Evolutionary conservation across 2,797 vertebrate genomes (phyloP), one percentile per base, ranked within the genome.

Genomic region (Miichthys miiuy): DNA sequence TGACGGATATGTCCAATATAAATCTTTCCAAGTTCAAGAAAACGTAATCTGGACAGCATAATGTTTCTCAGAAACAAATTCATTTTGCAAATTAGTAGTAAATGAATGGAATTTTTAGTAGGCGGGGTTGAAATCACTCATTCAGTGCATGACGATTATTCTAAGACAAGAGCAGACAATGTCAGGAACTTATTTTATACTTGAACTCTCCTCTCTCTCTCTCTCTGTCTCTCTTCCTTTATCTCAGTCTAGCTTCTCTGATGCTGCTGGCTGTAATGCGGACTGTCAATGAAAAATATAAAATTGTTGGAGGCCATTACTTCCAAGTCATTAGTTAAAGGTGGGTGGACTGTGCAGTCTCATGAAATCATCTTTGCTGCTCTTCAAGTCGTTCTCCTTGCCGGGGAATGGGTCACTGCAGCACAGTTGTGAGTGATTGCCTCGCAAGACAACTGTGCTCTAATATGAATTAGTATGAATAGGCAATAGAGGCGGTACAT

Each of bases 291-390:
- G 89, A 90, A 92, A 92, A 91, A 90, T 89, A 77, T 81, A 74
- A 89, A 87, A 92, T 86, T 85, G 90, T 89, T 92, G 83, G 87
- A 87, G 87, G 72, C 80, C 88, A 91, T 93, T 92, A 89, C 84
- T 92, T 94, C 80, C 78, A 82, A 86, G 80, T 90, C 88, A 92
- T 94, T 88, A 80, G 75, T 86, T 88, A 90, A 87, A 92, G 89
- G 74, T 88, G 89, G 87, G 88, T 79, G 86, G 89, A 85, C 88
- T 76, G 41, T 55, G 84, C 85, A 88, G 89, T 92, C 88, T 92
- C 80, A 72, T 83, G 84, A 87, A 93, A 92, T 94, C 83, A 88
- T 89, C 83, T 83, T 64, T 44, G 70, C 89, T 86, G 82, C 89
- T 92, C 83, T 86, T 92, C 60, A 84, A 82, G 83, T 90, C 90